Evolutionary conservation across 2,113 vertebrate species (phyloP).

Genomic region (Takifugu flavidus): DNA sequence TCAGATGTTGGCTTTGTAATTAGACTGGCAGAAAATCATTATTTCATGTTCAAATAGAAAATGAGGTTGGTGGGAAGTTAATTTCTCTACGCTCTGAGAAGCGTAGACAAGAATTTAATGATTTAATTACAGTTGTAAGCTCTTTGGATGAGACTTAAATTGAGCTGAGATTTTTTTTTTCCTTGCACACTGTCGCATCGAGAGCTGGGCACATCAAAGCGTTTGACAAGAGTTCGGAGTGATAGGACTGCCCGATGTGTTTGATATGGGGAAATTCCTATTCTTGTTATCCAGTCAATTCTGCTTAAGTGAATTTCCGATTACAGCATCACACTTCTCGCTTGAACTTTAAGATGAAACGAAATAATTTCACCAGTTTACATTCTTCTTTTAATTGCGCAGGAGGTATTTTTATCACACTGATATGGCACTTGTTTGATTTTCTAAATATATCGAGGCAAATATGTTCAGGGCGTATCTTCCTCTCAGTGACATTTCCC

Average conservation of each 20-base stretch:
- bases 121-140: conserved; percentile 99
- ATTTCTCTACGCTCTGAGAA: conserved; percentile 99
- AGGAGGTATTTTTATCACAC: neutral
- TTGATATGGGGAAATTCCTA: conserved; percentile 75
- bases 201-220: conserved; percentile 90
- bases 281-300: conserved; percentile 75
- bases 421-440: conserved; percentile 39
- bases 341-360: conserved; percentile 65
- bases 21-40: conserved; percentile 99
- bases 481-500: neutral
- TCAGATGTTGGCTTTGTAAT: conserved; percentile 99
- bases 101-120: conserved; percentile 99
- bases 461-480: neutral
- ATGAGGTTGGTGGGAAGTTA: conserved; percentile 99
- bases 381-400: conserved; percentile 1
- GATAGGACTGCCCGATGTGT: conserved; percentile 83
- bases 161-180: conserved; percentile 96
- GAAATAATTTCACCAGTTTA: conserved; percentile 35
- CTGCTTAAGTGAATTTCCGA: conserved; percentile 81
- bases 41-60: conserved; percentile 99
- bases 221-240: conserved; percentile 88
- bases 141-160: conserved; percentile 99
- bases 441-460: conserved; percentile 6
- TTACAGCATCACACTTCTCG: conserved; percentile 70
- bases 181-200: conserved; percentile 84